Evolutionary conservation across 2,888 invertebrate genomes (phyloP).

Genomic region (Kryphioiulus occultus): DNA sequence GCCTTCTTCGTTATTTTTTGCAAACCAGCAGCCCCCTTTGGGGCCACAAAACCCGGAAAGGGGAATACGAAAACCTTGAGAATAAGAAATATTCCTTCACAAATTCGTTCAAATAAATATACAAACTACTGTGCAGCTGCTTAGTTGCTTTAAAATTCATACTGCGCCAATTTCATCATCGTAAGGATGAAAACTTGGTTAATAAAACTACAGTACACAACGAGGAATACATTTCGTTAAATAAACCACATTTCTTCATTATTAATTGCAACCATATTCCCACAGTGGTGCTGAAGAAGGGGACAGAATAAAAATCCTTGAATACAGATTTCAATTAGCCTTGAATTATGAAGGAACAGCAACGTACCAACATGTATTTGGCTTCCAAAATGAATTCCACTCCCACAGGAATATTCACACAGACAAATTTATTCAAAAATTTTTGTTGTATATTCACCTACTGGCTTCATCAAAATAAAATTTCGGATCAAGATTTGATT

Average conservation of each 20-base stretch:
- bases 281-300: not conserved
- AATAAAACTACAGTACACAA: too few species aligned
- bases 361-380: not conserved
- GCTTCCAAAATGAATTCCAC: not conserved
- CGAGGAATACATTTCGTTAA: not conserved
- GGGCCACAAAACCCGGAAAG: too few species aligned
- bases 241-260: not conserved
- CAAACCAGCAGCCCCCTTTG: too few species aligned
- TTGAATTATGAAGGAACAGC: not conserved
- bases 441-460: not conserved
- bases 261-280: not conserved
- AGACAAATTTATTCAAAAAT: not conserved
- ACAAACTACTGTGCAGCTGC: too few species aligned
- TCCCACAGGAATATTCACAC: not conserved
- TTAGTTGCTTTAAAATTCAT: too few species aligned
- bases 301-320: not conserved
- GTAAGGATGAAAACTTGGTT: too few species aligned
- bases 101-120: too few species aligned
- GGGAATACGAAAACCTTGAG: too few species aligned
- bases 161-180: too few species aligned
- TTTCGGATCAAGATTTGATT: not conserved
- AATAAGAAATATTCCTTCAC: too few species aligned
- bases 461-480: not conserved
- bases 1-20: too few species aligned
- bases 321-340: not conserved